phyloP scores from a whole-genome alignment of 2,888 invertebrate species.

The Ormia ochracea region DNA sequence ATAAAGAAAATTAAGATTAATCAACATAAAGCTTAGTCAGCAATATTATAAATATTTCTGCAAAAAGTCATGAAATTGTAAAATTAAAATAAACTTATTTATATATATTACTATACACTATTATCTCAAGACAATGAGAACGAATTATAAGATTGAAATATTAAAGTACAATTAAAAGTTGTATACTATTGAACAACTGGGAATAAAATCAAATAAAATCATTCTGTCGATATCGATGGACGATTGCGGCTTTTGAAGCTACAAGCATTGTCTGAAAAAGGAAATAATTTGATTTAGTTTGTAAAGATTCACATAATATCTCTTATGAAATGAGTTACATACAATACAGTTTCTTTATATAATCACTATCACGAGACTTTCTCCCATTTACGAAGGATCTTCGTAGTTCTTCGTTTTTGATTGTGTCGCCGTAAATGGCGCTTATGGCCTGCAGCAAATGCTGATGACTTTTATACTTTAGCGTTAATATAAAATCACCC shows the following conservation, averaged over 20 bases:
- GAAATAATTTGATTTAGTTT: not conserved
- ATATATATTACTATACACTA: conserved; percentile 20
- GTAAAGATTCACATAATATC: not conserved
- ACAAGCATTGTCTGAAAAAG: conserved; percentile 25
- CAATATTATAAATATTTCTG: conserved; percentile 47
- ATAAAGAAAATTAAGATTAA: not conserved
- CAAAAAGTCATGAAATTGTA: conserved; percentile 7
- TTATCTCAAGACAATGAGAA: conserved; percentile 35
- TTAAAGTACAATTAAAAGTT: not conserved
- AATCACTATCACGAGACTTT: conserved; percentile 34
- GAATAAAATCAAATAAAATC: conserved; percentile 15
- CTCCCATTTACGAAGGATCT: conserved; percentile 16
- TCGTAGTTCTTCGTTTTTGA: conserved; percentile 38
- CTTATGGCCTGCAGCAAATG: conserved; percentile 30
- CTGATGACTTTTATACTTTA: conserved; percentile 46
- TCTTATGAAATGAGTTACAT: not conserved
- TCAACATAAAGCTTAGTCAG: conserved; percentile 21
- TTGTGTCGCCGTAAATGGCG: conserved; percentile 28
- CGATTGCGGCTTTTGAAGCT: conserved; percentile 5
- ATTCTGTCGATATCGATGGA: conserved; percentile 20
- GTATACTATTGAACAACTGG: not conserved
- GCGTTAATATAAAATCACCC: conserved; percentile 47
- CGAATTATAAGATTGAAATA: conserved; percentile 13
- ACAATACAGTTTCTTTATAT: conserved; percentile 44
- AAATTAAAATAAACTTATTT: not conserved